Evolutionary conservation across 2,113 vertebrate species (phyloP), one percentile per base, ranked within the genome.

Genomic region (Apaloderma vittatum): DNA sequence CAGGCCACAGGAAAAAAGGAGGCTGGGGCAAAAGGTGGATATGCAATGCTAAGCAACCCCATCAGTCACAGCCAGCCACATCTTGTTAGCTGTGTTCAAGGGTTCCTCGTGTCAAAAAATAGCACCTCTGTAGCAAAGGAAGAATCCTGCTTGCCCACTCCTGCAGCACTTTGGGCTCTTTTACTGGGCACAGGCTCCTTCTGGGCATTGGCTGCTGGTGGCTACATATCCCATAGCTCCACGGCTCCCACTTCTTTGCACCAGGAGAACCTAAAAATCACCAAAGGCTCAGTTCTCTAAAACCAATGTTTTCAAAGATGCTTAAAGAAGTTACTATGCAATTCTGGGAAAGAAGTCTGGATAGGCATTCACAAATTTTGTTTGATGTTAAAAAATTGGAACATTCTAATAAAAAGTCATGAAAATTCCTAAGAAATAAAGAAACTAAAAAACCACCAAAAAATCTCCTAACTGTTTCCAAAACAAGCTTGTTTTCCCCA

Each of bases 121-220:
- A 65, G 40, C 58, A 43, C 45, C 62, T 62, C 79, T 67, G 26
- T 17, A 57, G 81, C 66, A 86, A 24, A 21, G 66, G 40, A 30
- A 76, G 45, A 63, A 57, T 36, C 52, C 66, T 70, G 71, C 59
- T 30, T 2, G 7, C 40, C 20, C 54, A 45, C 9, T n/a, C 40
- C 67, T 75, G 20, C 14, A n/a, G 76, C 54, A 26, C 46, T 40
- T 3, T 3, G 52, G 32, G 4, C 15, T 83, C 29, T 52, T 61
- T n/a, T 32, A 15, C 14, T 68, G 29, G 62, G 19, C 32, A 61
- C 7, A 5, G 24, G 26, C 23, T 95, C 29, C 48, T 54, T 16
- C 3, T 0, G 54, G 40, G 27, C 30, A 20, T 8, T 2, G 4
- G 17, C 49, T 77, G 11, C 6, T 2, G 0, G 11, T 2, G 15